phyloP scores from a whole-genome alignment of 2,888 invertebrate species.

The Smittia sp. region DNA sequence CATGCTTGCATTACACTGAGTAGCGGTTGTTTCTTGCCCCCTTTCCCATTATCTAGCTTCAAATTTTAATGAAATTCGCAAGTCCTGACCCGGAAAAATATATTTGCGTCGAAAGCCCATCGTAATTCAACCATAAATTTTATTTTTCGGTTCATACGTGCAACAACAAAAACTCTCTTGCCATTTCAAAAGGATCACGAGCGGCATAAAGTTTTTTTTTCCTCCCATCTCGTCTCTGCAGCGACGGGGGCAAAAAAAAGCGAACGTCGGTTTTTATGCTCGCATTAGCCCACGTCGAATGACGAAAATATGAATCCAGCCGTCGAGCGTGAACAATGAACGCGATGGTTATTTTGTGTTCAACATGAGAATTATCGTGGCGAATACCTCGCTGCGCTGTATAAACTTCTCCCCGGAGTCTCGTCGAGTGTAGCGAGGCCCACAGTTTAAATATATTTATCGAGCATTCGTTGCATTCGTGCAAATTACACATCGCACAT shows the following conservation, averaged over 20 bases:
- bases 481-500: neutral
- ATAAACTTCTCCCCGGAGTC: no score
- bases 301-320: no score
- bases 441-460: conserved; percentile 6
- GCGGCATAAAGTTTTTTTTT: neutral
- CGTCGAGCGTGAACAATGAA: no score
- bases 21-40: neutral
- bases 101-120: neutral
- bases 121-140: conserved; percentile 17
- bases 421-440: neutral
- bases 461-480: neutral
- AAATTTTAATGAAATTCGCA: neutral
- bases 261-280: no score
- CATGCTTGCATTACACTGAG: neutral
- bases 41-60: neutral
- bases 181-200: neutral
- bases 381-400: no score
- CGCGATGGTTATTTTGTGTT: neutral
- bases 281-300: no score
- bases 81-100: neutral
- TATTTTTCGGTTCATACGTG: neutral
- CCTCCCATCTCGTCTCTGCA: neutral
- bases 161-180: neutral
- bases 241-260: neutral
- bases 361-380: neutral